A percentile compares a stretch with the other conserved stretches of the same genome.
Evolutionary conservation across 2,888 invertebrate genomes (phyloP).

Genomic region (Papilio demoleus): DNA sequence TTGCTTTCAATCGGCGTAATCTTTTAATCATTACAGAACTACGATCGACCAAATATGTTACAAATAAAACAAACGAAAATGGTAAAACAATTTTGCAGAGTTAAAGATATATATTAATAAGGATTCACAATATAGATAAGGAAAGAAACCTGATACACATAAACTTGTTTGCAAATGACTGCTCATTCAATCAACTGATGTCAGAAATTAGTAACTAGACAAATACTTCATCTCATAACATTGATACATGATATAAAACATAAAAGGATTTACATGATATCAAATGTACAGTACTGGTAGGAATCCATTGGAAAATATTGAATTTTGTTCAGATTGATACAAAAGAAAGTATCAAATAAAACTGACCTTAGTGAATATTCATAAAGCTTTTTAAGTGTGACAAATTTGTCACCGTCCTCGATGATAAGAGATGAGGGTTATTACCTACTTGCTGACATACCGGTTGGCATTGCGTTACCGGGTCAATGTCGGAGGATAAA

Average conservation of each 20-base stretch:
- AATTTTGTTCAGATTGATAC: neutral
- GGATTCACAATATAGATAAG: slow-evolving; percentile 3
- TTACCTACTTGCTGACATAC: slow-evolving; percentile 43
- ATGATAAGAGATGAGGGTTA: slow-evolving; percentile 51
- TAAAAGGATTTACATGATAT: neutral
- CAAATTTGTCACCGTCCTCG: slow-evolving; percentile 57
- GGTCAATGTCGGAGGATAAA: slow-evolving; percentile 71
- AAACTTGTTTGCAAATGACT: slow-evolving; percentile 3
- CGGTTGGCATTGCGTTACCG: slow-evolving; percentile 66
- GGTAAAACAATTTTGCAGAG: neutral
- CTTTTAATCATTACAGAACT: slow-evolving; percentile 17
- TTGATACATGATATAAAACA: neutral
- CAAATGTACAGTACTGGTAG: neutral
- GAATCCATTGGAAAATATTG: neutral
- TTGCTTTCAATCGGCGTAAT: slow-evolving; percentile 3
- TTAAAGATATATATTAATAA: neutral
- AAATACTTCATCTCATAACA: slow-evolving; percentile 17
- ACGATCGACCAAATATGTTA: neutral
- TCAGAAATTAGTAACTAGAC: slow-evolving; percentile 15
- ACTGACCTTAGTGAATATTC: slow-evolving; percentile 56
- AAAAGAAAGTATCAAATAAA: slow-evolving; percentile 38
- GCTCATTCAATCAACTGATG: slow-evolving; percentile 22
- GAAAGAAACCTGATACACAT: slow-evolving; percentile 7
- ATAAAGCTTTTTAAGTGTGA: slow-evolving; percentile 42
- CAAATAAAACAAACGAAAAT: neutral